Evolutionary conservation across 2,113 vertebrate species (phyloP), one percentile per base, ranked within the genome.

Genomic region (Notiomystis cincta): DNA sequence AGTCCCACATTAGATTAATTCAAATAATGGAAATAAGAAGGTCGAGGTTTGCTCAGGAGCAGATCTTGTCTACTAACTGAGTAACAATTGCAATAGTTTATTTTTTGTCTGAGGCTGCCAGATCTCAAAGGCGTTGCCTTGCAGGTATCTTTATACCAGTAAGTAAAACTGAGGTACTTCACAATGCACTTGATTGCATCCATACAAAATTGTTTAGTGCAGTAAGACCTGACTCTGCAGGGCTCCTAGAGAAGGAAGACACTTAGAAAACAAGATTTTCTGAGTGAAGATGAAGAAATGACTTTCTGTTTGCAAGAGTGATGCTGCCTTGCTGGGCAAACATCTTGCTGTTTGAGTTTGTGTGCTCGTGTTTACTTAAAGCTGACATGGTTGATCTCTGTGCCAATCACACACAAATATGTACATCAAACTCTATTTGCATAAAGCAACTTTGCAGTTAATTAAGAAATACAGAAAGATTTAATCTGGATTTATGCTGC

Each of bases 231-330:
- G 24, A 47, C 35, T 70, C 75, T 84, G 65, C 69, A 67, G 86
- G 72, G 67, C 50, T 92, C 51, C 87, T 42, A 18, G 45, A 30
- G 69, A 3, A 13, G 42, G 56, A 89, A 93, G 67, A 51, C 35
- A 21, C 64, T 60, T 35, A 47, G 73, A 90, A 89, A 89, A 83
- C 62, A 76, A 80, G 83, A 33, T 62, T 92, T 93, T 89, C 79
- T 50, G 56, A 38, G 48, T 0, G 15, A 81, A 82, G 72, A 77
- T 64, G 79, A 35, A 94, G 83, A 85, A 93, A 70, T 67, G 57
- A 81, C 56, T 96, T 94, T 91, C 78, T 91, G 81, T 92, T 97
- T 95, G 95, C 54, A 75, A 76, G 91, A 95, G 71, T 92, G 89
- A 70, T 20, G 60, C 54, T 65, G 81, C 89, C 65, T 84, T 87